phyloP scores from a whole-genome alignment of 2,113 vertebrate species.

The Propithecus coquereli region DNA sequence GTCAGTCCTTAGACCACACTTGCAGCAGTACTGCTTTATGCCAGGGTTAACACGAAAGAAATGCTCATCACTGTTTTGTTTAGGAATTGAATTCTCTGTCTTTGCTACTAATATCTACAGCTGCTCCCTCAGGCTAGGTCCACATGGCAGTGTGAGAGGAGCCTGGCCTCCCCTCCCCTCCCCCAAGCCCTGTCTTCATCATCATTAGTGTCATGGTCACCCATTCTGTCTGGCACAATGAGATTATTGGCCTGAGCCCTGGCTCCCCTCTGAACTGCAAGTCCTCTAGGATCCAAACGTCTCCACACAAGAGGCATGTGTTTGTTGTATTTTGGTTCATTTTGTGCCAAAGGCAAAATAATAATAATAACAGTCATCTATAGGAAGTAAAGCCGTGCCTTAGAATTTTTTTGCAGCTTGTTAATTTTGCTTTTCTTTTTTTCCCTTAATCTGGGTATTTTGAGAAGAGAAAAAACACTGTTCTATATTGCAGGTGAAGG shows the following conservation, averaged over 20 bases:
- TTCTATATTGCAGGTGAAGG: neutral
- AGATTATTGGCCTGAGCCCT: neutral
- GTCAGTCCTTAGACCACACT: neutral
- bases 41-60: neutral
- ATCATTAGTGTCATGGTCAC: neutral
- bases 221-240: neutral
- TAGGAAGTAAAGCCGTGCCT: neutral
- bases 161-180: rapidly evolving
- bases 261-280: neutral
- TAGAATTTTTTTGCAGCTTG: neutral
- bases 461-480: neutral
- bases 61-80: neutral
- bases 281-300: neutral
- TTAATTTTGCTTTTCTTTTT: neutral
- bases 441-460: neutral
- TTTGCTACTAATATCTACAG: neutral
- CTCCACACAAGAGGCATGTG: neutral
- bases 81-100: neutral
- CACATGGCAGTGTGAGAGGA: neutral
- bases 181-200: neutral
- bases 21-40: neutral
- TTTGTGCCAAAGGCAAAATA: neutral
- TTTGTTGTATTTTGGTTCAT: neutral
- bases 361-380: neutral
- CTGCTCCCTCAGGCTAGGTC: neutral